These are phyloP conservation scores for Sylvilagus bachmani DNA, from an alignment of 2,113 vertebrate genomes.

Conservation along the genomic window DNA sequence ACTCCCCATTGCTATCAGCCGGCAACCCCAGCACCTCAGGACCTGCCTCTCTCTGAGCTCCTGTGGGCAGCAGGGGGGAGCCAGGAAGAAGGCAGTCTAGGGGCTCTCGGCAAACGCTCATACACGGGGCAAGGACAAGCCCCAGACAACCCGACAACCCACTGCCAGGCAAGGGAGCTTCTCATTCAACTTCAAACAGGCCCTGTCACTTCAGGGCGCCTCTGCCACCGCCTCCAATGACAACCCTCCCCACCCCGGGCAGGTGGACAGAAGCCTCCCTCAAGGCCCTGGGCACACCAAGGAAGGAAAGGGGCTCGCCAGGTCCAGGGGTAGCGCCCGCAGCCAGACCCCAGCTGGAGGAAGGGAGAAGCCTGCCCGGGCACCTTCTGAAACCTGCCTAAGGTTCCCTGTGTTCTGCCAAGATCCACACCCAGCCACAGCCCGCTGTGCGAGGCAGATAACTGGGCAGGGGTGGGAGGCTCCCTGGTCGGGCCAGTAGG, in stretches of 20 bases:
- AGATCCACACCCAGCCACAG: neutral
- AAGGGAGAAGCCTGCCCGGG: neutral
- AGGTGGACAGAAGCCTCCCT: neutral
- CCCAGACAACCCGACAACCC: neutral
- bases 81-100: neutral
- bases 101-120: neutral
- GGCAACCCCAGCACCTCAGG: neutral
- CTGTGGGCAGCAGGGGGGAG: neutral
- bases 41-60: neutral
- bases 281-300: accelerated
- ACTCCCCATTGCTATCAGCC: neutral
- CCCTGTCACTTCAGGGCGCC: neutral
- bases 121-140: neutral
- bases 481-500: accelerated
- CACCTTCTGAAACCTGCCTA: neutral
- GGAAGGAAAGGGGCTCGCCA: neutral
- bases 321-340: neutral
- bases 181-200: conserved; percentile 7
- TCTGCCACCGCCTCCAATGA: neutral
- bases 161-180: neutral
- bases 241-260: neutral
- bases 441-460: conserved; percentile 52
- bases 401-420: conserved; percentile 28
- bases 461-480: neutral
- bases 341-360: neutral